Base-by-base conservation (phyloP, 1,140 invertebrate species). In the Saxidomus purpurata region DNA sequence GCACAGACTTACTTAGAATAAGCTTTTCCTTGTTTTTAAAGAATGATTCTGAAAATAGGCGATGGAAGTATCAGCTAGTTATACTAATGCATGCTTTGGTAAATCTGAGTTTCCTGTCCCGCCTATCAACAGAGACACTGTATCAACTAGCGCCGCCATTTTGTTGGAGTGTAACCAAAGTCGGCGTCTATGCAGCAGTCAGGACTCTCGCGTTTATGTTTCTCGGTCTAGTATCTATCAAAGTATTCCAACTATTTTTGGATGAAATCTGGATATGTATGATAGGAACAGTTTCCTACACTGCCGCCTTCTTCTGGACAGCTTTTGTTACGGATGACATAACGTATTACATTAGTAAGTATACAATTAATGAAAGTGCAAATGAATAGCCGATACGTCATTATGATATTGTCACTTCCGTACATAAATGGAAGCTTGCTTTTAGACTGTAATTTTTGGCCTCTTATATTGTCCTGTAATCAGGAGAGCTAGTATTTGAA, bases 1-100 rank as follows among this genome's bases (percentile, higher is more conserved):
- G 59, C 25, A 19, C 49, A 11, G 52, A 9, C 25, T 25, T 76
- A 31, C 86, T 88, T 40, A 88, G 61, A 69, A 49, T 43, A 3
- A 88, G 61, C 34, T 19, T 69, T 15, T 80, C 86, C 4, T 81
- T 81, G 22, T 88, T 80, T 71, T 31, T 55, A 55, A 43, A 52
- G 9, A 69, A 88, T n/a, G 86, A 81, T 79, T 47, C 55, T 11
- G 61, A 69, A 55, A 88, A 71, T 47, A 43, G 40, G 25, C 76
- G 55, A 9, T 88, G 86, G 86, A 88, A 88, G 36, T 88, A 88
- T 59, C 86, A 69, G 31, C 36, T 88, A 31, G 40, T 88, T 19
- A 8, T 80, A 36, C 2, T 69, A 22, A 69, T 69, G 22, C 77
- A 80, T 31, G 76, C 47, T 4, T 52, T 88, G 40, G 34, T 59